Percentiles rank a stretch among this genome's conserved stretches.
Conservation (phyloP, 2,113 vertebrate genomes). For the Festucalex cinctus region DNA sequence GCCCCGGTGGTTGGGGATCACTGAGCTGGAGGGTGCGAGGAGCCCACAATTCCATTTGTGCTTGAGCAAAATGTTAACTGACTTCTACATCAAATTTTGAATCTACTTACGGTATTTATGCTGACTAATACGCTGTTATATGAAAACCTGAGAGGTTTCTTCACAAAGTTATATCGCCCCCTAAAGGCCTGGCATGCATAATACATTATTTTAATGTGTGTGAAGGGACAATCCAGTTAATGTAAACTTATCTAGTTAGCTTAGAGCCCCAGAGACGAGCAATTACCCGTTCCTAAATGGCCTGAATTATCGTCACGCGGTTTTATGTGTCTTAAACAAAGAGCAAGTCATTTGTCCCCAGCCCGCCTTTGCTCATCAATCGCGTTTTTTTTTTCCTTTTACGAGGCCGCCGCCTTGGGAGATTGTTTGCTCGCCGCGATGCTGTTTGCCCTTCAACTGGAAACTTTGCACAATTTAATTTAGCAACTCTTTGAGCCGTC, state of each 20-base stretch:
- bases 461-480: conserved; percentile 36
- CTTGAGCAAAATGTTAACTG: too few relatives aligned
- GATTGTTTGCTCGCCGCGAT: conserved; percentile 24
- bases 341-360: background rate
- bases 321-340: conserved; percentile 1
- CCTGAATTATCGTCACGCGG: background rate
- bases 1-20: too few relatives aligned
- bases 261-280: background rate
- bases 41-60: too few relatives aligned
- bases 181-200: background rate
- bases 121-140: background rate
- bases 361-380: background rate
- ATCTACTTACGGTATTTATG: too few relatives aligned
- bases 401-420: conserved; percentile 24
- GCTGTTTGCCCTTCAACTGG: conserved; percentile 23
- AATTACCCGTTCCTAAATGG: background rate
- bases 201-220: background rate
- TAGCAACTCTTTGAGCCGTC: conserved; percentile 23
- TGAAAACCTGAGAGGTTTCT: background rate
- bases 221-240: background rate
- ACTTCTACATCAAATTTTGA: too few relatives aligned
- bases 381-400: background rate
- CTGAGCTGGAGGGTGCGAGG: too few relatives aligned
- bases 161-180: background rate
- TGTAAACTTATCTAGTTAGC: background rate